Percentiles rank a stretch among this genome's conserved stretches.
Evolutionary conservation across 1,140 invertebrate species (phyloP).

Genomic region (Leptonema lineaticorne): DNA sequence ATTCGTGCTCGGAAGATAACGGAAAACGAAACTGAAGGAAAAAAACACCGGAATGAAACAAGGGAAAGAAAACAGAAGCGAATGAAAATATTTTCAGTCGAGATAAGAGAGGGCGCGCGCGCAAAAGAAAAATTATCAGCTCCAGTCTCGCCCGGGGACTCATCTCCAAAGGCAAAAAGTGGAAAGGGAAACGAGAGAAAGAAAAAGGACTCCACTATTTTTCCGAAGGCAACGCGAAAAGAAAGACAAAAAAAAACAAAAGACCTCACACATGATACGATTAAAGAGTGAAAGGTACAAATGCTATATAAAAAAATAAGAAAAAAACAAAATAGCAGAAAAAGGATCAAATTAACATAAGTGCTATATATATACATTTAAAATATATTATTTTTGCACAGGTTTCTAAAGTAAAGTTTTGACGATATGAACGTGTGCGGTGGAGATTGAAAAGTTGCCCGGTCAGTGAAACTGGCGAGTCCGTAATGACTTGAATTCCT

Average conservation of each 20-base stretch:
- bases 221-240: not conserved
- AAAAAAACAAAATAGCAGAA: too few relatives aligned
- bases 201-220: not conserved
- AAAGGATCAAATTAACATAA: too few relatives aligned
- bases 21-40: not conserved
- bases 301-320: too few relatives aligned
- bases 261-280: not conserved
- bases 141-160: conserved; percentile 15
- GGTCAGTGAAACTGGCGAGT: not conserved
- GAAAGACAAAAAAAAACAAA: not conserved
- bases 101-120: conserved; percentile 18
- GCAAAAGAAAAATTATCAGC: conserved; percentile 25
- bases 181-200: not conserved
- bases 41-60: conserved; percentile 7
- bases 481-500: not conserved
- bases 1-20: not conserved
- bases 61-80: conserved; percentile 2
- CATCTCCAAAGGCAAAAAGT: conserved; percentile 1
- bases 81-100: conserved; percentile 19
- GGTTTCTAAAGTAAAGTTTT: too few relatives aligned
- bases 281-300: too few relatives aligned
- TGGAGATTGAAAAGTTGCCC: conserved; percentile 11
- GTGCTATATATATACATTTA: too few relatives aligned
- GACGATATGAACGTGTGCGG: too few relatives aligned
- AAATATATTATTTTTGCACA: too few relatives aligned